Percentiles rank a stretch among this genome's conserved stretches.
Conservation (phyloP, 2,797 vertebrate genomes). For the Hydrophis major region DNA sequence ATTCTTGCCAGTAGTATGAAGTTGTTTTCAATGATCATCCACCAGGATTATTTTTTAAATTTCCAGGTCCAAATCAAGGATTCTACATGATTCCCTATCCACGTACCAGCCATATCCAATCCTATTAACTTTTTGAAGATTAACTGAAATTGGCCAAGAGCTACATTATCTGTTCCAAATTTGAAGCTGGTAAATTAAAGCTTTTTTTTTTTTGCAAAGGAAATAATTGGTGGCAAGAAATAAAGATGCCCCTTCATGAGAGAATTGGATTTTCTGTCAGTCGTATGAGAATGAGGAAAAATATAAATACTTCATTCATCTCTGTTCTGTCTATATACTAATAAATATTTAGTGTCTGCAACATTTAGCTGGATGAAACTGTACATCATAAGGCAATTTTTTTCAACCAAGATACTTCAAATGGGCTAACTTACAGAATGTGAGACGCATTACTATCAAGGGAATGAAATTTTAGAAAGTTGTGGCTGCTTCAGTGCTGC, state of each 20-base stretch:
- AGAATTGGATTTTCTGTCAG: neutral
- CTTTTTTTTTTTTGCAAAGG: neutral
- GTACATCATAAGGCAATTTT: neutral
- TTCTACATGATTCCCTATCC: neutral
- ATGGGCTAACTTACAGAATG: neutral
- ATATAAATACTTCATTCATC: neutral
- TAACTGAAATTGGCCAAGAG: neutral
- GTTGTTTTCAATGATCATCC: neutral
- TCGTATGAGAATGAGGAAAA: neutral
- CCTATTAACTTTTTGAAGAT: neutral
- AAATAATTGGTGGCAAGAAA: neutral
- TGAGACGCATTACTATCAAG: neutral
- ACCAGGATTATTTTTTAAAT: neutral
- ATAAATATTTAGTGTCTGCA: neutral
- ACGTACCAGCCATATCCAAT: neutral
- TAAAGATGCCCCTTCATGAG: neutral
- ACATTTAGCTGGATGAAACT: neutral
- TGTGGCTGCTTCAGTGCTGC: neutral
- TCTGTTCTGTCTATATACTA: neutral
- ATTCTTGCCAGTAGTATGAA: neutral
- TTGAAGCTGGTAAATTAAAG: neutral
- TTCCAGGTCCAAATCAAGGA: neutral
- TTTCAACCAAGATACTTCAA: neutral
- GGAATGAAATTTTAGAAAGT: neutral
- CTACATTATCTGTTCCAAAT: neutral